Base-by-base conservation (phyloP, 2,888 invertebrate species). In the Archips crataeganus region DNA sequence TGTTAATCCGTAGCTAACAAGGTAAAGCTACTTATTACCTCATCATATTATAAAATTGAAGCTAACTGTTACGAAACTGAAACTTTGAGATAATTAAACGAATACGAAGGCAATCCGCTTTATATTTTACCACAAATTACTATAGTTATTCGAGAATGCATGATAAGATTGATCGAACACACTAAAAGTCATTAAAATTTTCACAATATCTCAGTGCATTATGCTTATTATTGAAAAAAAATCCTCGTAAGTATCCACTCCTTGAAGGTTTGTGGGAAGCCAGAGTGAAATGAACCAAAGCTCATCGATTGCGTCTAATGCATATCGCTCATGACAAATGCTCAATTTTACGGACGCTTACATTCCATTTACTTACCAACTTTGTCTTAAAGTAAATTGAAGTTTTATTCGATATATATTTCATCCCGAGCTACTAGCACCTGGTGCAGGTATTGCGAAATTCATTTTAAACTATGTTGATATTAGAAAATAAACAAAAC, bases 311-410 rank as follows among this genome's bases (percentile, higher is more conserved):
- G 32, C 63, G 63, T 13, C 42, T 34, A 63, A 63, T 63, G 13
- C 32, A 63, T 63, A 47, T 63, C 63, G 54, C 34, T 45, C 60
- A 36, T 57, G 54, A 66, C 71, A 61, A 66, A 66, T n/a, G 62
- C 15, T 39, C 64, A 42, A 59, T 71, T 71, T 62, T n/a, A 71
- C 66, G 54, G 66, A 13, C 45, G 61, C 34, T 42, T 67, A 66
- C 34, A 39, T 66, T 42, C 15, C 60, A 66, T 65, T 23, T n/a
- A 32, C 11, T 15, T 34, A 6, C 11, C 61, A 54, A 67, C 34
- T 63, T 71, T 54, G 13, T 61, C 66, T 45, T 10, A 45, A 23
- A 32, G 45, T 54, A 42, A 13, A 47, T 13, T 45, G 32, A 54
- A 71, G 32, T 66, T 71, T 42, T 51, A 60, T 66, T 66, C 42